Base-by-base conservation (phyloP, 1,140 invertebrate genomes). In the Acyrthosiphon pisum region DNA sequence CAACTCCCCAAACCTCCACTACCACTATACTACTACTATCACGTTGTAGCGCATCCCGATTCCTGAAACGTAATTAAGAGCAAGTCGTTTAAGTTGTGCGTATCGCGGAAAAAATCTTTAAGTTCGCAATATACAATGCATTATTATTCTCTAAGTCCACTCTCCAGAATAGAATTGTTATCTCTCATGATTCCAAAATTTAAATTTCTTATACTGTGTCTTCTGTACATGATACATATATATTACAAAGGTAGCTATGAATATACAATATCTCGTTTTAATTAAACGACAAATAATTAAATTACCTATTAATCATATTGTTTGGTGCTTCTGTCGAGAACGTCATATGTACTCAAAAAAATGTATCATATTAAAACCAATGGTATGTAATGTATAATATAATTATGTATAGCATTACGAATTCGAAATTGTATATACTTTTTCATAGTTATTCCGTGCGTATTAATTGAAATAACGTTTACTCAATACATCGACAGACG, bases 21-120 rank as follows among this genome's bases (percentile, higher is more conserved):
- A 41, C 88, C 22, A 37, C 50, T 26, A n/a, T 68, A n/a, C 87
- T 53, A 35, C 48, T 37, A 35, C 87, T 56, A 56, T 6, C 50
- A 56, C 50, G 11, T 89, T 56, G 88, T 89, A 89, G 48, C 88
- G 48, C 22, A 26, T 48, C 46, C 46, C 88, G 50, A 90, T 90
- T 90, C 89, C 89, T 90, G 89, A 68, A 68, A 90, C 89, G 89
- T 90, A 90, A 90, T 90, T 90, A 90, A 90, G 89, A 90, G 60
- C 89, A 44, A 90, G 89, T 90, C 89, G 89, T 90, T 90, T 90
- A 90, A 90, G 89, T 90, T 90, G 23, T 37, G 89, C 89, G 89
- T 90, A 90, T 90, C 89, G 53, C 37, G 56, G 37, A 90, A 90
- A 90, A 90, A 90, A 68, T 68, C 53, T 90, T 90, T 23, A 68